Base-by-base conservation (phyloP, 1,140 invertebrate genomes). In the Thaumetopoea pityocampa region DNA sequence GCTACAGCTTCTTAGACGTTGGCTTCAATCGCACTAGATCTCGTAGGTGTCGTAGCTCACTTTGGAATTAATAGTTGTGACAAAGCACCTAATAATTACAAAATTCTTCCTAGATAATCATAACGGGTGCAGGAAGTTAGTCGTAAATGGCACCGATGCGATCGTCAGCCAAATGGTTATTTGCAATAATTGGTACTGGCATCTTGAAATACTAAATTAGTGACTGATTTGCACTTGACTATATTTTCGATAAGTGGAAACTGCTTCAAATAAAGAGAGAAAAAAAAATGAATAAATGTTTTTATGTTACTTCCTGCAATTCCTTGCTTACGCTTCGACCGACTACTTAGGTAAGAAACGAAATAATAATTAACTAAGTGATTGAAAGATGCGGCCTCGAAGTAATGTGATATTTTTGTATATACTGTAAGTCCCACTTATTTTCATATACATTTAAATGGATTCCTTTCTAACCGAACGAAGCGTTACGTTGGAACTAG, bases 341-440 rank as follows among this genome's bases (percentile, higher is more conserved):
- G 49, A 67, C 49, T 60, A 65, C 58, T 68, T 80, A 83, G 76
- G 67, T 80, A 77, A 77, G 73, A 76, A 74, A 77, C 55, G 61
- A 66, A 64, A 61, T 74, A 70, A 78, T 56, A 78, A 67, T 33
- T 73, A 54, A 78, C 62, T 83, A 76, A 81, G 72, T 63, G 68
- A 74, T 61, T 72, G 73, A 84, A 84, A 81, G 80, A 77, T 84
- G 80, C 80, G 80, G 80, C 80, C 80, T 84, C 80, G 76, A 81
- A 79, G 76, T 84, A 80, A 78, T 84, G 80, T 84, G 80, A 84
- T 84, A 84, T 84, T 84, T 83, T 84, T 84, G 80, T 84, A 84
- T 80, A 84, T 84, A 81, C 72, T 82, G 73, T 84, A 81, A 84
- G 80, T 79, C 73, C 71, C 69, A 84, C 63, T 84, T 84, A 84